Percentiles rank a stretch among this genome's conserved stretches.
phyloP scores from a whole-genome alignment of 2,888 invertebrate genomes.

The Andrena haemorrhoa region DNA sequence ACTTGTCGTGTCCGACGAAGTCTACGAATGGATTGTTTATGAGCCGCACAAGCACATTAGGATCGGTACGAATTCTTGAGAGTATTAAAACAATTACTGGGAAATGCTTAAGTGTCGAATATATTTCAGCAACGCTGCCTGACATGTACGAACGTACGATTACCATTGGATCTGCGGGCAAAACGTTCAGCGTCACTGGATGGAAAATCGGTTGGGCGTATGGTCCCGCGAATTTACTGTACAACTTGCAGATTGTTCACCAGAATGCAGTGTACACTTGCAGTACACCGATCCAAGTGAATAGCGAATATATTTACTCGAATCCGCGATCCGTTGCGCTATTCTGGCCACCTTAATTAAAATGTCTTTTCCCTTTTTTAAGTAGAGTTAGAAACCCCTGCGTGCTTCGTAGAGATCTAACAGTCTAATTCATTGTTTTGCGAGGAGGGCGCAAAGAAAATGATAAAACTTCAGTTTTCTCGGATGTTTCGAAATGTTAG shows the following conservation, averaged over 20 bases:
- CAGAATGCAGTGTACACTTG: conserved; percentile 98
- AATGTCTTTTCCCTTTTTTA: too few relatives aligned
- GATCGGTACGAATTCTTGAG: conserved; percentile 89
- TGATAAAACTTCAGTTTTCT: too few relatives aligned
- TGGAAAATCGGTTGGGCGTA: conserved; percentile 99
- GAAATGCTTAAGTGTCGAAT: not conserved
- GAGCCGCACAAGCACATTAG: conserved; percentile 93
- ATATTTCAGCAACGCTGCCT: conserved; percentile 91
- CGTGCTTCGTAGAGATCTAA: too few relatives aligned
- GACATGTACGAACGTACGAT: conserved; percentile 99
- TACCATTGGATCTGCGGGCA: conserved; percentile 98
- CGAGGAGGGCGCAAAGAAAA: too few relatives aligned
- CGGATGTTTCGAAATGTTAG: too few relatives aligned
- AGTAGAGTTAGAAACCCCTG: too few relatives aligned
- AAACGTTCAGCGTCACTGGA: conserved; percentile 98
- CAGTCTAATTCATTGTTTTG: too few relatives aligned
- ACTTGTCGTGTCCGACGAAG: conserved; percentile 97
- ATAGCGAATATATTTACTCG: conserved; percentile 4
- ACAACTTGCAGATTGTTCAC: conserved; percentile 94
- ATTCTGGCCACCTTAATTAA: too few relatives aligned
- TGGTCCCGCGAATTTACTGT: conserved; percentile 93
- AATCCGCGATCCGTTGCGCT: not conserved
- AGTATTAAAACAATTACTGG: not conserved
- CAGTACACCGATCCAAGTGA: conserved; percentile 93
- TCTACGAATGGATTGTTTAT: conserved; percentile 98